Evolutionary conservation across 2,113 vertebrate genomes (phyloP), one percentile per base, ranked within the genome.

Genomic region (Gracilinanus agilis): DNA sequence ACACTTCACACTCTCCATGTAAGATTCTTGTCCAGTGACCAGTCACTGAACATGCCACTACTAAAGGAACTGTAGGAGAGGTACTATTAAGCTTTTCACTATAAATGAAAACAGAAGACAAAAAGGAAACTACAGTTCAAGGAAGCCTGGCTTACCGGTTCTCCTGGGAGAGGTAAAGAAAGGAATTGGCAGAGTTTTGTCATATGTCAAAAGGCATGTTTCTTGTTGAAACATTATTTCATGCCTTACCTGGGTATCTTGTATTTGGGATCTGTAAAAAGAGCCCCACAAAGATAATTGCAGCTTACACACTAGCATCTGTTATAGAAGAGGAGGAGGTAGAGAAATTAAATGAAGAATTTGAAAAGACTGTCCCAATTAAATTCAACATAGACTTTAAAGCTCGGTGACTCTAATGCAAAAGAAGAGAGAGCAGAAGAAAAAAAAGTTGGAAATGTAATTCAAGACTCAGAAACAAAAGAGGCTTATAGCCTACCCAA

Each of bases 231-330:
- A 83, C 16, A 83, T 83, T 23, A 40, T 83, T 40, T 40, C n/a
- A 8, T 83, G 67, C 16, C 7, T 40, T 83, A 83, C 67, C 67
- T 83, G 67, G n/a, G 16, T 83, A 83, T 83, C 67, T 83, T 34
- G 67, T 83, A 40, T 83, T 83, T 83, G n/a, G 67, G 67, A 83
- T 83, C 67, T 83, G 67, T 83, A 83, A 83, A 83, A 83, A 83
- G 67, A 83, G 21, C 67, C 67, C 67, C 34, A 23, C 40, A n/a
- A 83, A 83, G 67, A 83, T 83, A 83, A 83, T 83, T 83, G 67
- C 67, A 40, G 67, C 7, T 83, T 83, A 83, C 19, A 1, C 19
- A 83, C 67, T n/a, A 40, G n/a, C 67, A 83, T 83, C 67, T 83
- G 67, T 83, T 83, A n/a, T 83, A 83, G 19, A 40, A 83, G 67